Percentiles rank a stretch among this genome's conserved stretches.
These are phyloP conservation scores for Echeneis naucrates DNA, from an alignment of 2,797 vertebrate species.

Conservation along the genomic window DNA sequence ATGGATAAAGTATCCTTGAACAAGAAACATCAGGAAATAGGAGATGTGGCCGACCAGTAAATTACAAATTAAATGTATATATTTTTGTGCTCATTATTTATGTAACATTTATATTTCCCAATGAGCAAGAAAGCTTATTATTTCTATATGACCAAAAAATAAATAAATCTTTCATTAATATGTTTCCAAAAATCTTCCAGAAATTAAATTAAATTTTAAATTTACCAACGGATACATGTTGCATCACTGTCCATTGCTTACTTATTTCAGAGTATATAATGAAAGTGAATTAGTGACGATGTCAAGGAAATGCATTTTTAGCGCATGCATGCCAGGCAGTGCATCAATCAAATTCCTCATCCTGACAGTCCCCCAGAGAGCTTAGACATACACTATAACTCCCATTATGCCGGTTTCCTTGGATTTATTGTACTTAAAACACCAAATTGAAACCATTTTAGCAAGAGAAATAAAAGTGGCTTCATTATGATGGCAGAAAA, in stretches of 20 bases:
- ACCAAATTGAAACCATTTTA: slow-evolving; percentile 33
- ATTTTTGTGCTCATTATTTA: neutral
- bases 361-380: slow-evolving; percentile 37
- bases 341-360: slow-evolving; percentile 30
- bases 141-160: neutral
- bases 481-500: slow-evolving; percentile 55
- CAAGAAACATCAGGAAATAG: neutral
- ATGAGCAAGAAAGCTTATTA: neutral
- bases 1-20: neutral
- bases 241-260: neutral
- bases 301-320: slow-evolving; percentile 12
- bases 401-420: slow-evolving; percentile 24
- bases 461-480: slow-evolving; percentile 45
- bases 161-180: neutral
- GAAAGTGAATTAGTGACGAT: neutral
- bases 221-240: neutral
- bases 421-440: slow-evolving; percentile 51
- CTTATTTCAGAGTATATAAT: slow-evolving; percentile 9
- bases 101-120: neutral
- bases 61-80: neutral
- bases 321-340: neutral
- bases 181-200: neutral
- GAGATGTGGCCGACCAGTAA: neutral
- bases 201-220: neutral
- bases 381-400: slow-evolving; percentile 33